Evolutionary conservation across 2,797 vertebrate genomes (phyloP), one percentile per base, ranked within the genome.

Genomic region (Synaphobranchus kaupii): DNA sequence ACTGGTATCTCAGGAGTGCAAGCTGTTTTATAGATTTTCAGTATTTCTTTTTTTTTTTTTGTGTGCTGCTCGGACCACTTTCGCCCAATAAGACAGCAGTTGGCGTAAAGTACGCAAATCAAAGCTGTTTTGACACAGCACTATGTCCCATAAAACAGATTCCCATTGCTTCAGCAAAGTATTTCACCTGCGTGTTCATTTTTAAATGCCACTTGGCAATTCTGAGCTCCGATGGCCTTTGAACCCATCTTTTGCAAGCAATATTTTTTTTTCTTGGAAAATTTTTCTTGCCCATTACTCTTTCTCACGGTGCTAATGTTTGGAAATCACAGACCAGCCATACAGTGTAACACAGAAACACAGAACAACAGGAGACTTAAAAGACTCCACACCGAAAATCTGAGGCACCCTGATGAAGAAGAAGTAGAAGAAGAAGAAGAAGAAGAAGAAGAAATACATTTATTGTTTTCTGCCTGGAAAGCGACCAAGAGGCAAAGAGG

Each of bases 21-120:
- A 85, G 85, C 44, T 88, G 80, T 86, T 89, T 85, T 80, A 78
- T 88, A 84, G 83, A 90, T 87, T 86, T 88, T 86, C 60, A 47
- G 48, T 87, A 68, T 83, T 87, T 90, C 83, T 87, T 44, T 85
- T 87, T 87, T 87, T 86, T 85, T 86, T 86, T 58, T 78, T 52
- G 83, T 86, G 80, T 34, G 56, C 39, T 39, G 66, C 81, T 85
- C 56, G n/a, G 56, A 48, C 52, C 76, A 63, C 73, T 86, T 28
- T 81, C 44, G 28, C 10, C n/a, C 25, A 34, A 47, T 25, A 44
- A 56, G 78, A 81, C 44, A n/a, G 58, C 28, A n/a, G 78, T n/a
- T 22, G 44, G 71, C 13, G 84, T 60, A 34, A 71, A 85, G 50
- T 78, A 83, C 85, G 80, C 87, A 78, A 89, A 89, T 87, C 78